Conservation (phyloP, 2,113 vertebrate species). For the Ellobius talpinus region DNA sequence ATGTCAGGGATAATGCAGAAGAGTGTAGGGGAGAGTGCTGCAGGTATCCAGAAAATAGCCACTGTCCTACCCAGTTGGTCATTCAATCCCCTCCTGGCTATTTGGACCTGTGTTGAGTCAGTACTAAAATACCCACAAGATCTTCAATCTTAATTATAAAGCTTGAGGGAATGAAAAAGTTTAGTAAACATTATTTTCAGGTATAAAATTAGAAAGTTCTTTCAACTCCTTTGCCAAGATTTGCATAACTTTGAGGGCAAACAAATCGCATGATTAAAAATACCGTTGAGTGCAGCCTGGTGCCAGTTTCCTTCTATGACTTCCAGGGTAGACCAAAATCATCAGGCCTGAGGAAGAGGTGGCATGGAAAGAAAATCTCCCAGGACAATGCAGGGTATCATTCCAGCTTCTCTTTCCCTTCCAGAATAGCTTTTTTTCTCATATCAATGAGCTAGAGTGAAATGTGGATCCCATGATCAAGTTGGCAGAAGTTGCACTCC, state of each 20-base stretch:
- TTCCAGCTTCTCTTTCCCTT: conserved; percentile 77
- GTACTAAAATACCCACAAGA: conserved; percentile 52
- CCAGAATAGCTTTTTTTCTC: conserved; percentile 85
- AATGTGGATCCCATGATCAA: conserved; percentile 83
- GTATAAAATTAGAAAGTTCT: conserved; percentile 85
- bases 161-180: conserved; percentile 64
- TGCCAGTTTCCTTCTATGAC: conserved; percentile 82
- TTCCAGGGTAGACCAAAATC: conserved; percentile 85
- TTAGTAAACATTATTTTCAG: conserved; percentile 75
- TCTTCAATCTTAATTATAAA: conserved; percentile 66
- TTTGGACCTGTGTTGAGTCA: conserved; percentile 76
- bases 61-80: conserved; percentile 75
- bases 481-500: conserved; percentile 80
- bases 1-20: conserved; percentile 52
- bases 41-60: conserved; percentile 82
- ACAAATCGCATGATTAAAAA: conserved; percentile 81
- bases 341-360: conserved; percentile 80
- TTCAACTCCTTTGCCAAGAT: conserved; percentile 80
- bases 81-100: conserved; percentile 67
- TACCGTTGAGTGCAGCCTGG: conserved; percentile 66
- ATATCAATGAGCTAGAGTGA: conserved; percentile 83
- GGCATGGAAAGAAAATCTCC: conserved; percentile 84
- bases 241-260: conserved; percentile 82
- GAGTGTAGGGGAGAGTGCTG: conserved; percentile 73
- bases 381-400: conserved; percentile 84